These are phyloP conservation scores for Choloepus didactylus DNA, from an alignment of 2,797 vertebrate species.

Conservation along the genomic window DNA sequence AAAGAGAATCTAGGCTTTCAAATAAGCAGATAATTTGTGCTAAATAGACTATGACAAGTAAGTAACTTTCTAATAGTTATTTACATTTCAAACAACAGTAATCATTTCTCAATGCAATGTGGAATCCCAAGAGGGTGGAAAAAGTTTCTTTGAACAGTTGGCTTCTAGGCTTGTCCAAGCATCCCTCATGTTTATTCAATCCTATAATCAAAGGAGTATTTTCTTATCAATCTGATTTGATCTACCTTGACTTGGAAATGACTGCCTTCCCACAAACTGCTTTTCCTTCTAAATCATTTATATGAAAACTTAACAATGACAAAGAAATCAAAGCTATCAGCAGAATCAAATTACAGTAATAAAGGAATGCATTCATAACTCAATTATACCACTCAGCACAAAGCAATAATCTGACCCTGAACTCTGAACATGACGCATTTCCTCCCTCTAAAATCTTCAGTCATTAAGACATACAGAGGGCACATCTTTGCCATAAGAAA, in stretches of 20 bases:
- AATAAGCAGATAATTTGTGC: background rate
- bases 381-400: background rate
- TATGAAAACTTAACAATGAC: background rate
- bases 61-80: background rate
- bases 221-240: slow-evolving; percentile 54
- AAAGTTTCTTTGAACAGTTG: slow-evolving; percentile 7
- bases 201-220: background rate
- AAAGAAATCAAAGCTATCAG: slow-evolving; percentile 49
- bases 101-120: background rate
- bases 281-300: slow-evolving; percentile 54
- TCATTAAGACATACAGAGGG: background rate
- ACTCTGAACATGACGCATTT: background rate
- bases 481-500: slow-evolving; percentile 28
- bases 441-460: background rate
- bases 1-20: background rate
- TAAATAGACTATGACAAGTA: background rate
- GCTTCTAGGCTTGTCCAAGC: background rate
- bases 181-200: background rate
- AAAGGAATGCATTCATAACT: background rate
- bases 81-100: background rate
- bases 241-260: slow-evolving; percentile 35
- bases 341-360: slow-evolving; percentile 40
- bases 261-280: slow-evolving; percentile 3
- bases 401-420: background rate
- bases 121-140: background rate